Conservation (phyloP, 2,113 vertebrate genomes). For the Crotophaga sulcirostris region DNA sequence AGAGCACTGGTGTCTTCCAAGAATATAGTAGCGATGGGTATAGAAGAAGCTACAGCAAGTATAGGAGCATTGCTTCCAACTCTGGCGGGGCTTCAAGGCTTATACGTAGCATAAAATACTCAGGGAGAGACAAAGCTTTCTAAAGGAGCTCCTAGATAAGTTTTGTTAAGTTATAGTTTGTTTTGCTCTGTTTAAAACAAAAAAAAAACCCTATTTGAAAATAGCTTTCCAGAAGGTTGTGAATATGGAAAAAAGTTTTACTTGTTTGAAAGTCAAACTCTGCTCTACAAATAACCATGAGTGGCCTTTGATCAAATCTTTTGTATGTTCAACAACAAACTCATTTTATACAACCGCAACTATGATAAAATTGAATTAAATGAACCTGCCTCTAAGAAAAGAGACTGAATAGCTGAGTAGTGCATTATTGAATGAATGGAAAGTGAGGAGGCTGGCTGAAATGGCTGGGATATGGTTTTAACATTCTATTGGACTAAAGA, state of each 20-base stretch:
- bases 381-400: constrained; percentile 60
- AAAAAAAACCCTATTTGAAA: neutral
- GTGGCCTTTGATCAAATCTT: constrained; percentile 47
- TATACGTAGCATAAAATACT: neutral
- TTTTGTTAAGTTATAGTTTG: neutral
- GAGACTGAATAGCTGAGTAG: constrained; percentile 41
- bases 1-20: neutral
- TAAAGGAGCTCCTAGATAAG: neutral
- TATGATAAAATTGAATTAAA: constrained; percentile 70
- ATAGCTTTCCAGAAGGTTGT: constrained; percentile 13
- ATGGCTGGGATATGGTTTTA: constrained; percentile 9
- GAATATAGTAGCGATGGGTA: neutral
- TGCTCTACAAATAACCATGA: constrained; percentile 45
- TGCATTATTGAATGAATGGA: constrained; percentile 44
- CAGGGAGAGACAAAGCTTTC: neutral
- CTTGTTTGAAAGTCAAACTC: constrained; percentile 31
- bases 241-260: neutral
- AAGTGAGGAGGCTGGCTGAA: constrained; percentile 9
- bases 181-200: neutral
- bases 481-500: constrained; percentile 25
- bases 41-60: neutral
- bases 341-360: constrained; percentile 58
- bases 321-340: constrained; percentile 59
- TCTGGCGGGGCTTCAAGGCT: neutral
- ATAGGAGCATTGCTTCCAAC: neutral